Evolutionary conservation across 2,797 vertebrate genomes (phyloP).

Genomic region (Denticeps clupeoides): DNA sequence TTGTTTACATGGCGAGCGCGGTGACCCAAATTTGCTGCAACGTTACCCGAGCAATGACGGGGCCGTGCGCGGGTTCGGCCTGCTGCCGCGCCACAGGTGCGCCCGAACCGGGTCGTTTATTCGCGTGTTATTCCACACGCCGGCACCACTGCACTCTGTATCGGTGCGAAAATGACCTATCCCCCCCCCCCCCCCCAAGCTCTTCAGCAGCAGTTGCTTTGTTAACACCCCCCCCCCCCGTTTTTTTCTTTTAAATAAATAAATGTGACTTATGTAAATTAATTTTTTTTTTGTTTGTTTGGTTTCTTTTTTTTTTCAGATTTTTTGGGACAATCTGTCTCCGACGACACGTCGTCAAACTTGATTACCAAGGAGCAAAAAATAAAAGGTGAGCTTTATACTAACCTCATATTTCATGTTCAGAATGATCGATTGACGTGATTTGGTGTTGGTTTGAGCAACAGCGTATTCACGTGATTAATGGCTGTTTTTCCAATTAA

Average conservation of each 20-base stretch:
- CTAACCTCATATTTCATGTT: neutral
- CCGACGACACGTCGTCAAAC: conserved; percentile 61
- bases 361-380: conserved; percentile 64
- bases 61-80: neutral
- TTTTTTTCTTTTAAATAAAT: no score
- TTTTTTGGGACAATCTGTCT: conserved; percentile 60
- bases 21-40: conserved; percentile 30
- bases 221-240: no score
- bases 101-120: no score
- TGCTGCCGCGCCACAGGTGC: neutral
- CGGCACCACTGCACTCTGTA: no score
- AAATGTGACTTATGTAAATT: no score
- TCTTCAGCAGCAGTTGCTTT: no score
- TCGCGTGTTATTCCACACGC: no score
- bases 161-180: no score
- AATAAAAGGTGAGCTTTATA: conserved; percentile 50
- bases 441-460: neutral
- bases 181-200: no score
- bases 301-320: conserved; percentile 45
- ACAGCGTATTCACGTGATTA: neutral
- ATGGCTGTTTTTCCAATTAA: neutral
- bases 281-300: no score
- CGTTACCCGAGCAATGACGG: conserved; percentile 7
- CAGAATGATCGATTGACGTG: neutral
- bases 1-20: conserved; percentile 59